These are phyloP conservation scores for Paradisaea rubra DNA, from an alignment of 2,113 vertebrate species.

Conservation along the genomic window DNA sequence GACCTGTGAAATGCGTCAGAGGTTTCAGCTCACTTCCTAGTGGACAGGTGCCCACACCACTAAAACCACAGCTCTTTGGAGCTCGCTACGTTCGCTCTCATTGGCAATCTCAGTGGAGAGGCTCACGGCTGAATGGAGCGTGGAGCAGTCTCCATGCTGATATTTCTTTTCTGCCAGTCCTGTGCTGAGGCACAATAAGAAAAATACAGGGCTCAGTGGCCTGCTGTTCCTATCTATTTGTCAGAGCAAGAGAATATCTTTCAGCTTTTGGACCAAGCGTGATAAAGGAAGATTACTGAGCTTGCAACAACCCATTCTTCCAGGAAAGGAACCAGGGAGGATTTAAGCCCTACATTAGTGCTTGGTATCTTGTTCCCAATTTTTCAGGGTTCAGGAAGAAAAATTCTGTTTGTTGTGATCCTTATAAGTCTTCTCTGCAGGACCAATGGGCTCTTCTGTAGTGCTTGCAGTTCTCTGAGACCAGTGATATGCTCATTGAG, in stretches of 20 bases:
- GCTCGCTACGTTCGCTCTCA: background rate
- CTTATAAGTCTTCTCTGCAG: background rate
- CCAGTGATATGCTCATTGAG: accelerated
- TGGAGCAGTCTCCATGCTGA: background rate
- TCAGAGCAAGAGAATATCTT: background rate
- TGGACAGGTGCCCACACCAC: conserved; percentile 57
- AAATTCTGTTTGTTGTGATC: background rate
- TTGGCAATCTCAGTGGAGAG: background rate
- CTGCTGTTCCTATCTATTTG: background rate
- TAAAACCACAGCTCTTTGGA: conserved; percentile 41
- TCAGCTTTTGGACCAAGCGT: background rate
- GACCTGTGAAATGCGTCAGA: background rate
- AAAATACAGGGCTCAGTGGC: background rate
- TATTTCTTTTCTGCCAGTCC: background rate
- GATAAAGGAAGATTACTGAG: background rate
- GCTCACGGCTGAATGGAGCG: accelerated
- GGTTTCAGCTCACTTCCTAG: conserved; percentile 47
- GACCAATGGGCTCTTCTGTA: background rate
- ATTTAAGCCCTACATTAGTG: background rate
- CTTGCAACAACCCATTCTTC: background rate
- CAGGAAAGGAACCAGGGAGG: background rate
- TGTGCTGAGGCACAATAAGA: background rate
- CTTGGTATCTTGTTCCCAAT: background rate
- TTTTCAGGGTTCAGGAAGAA: background rate
- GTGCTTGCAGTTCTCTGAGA: background rate